These are phyloP conservation scores for Metacarcinus magister DNA, from an alignment of 2,888 invertebrate genomes.

Conservation along the genomic window DNA sequence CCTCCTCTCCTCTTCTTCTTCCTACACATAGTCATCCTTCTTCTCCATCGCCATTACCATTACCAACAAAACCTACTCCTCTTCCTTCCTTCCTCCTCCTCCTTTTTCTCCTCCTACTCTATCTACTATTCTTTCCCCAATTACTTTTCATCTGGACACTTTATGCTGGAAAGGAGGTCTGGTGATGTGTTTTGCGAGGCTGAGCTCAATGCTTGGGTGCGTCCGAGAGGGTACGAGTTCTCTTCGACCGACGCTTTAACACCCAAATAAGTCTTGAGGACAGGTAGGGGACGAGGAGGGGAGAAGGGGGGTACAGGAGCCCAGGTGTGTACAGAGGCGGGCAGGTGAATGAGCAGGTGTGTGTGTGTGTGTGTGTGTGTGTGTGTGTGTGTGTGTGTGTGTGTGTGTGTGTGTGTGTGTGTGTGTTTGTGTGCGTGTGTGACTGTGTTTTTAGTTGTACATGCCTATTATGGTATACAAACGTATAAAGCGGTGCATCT, in stretches of 20 bases:
- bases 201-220: conserved; percentile 1
- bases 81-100: background rate
- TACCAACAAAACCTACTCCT: background rate
- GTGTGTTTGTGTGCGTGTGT: conserved; percentile 60
- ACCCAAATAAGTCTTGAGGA: conserved; percentile 23
- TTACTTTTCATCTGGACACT: conserved; percentile 11
- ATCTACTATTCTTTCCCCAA: background rate
- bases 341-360: conserved; percentile 29
- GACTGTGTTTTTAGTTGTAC: background rate
- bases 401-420: conserved; percentile 65
- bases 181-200: background rate
- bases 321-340: background rate
- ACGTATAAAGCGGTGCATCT: background rate
- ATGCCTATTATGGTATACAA: background rate
- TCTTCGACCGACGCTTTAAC: background rate
- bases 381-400: conserved; percentile 64
- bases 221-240: conserved; percentile 1
- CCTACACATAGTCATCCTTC: background rate
- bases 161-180: background rate
- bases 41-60: background rate
- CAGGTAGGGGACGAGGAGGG: background rate
- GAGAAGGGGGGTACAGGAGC: background rate
- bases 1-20: background rate
- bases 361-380: conserved; percentile 65
- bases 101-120: background rate